A percentile compares a stretch with the other conserved stretches of the same genome.
Conservation (phyloP, 1,140 invertebrate genomes). For the Heliconius hewitsoni region DNA sequence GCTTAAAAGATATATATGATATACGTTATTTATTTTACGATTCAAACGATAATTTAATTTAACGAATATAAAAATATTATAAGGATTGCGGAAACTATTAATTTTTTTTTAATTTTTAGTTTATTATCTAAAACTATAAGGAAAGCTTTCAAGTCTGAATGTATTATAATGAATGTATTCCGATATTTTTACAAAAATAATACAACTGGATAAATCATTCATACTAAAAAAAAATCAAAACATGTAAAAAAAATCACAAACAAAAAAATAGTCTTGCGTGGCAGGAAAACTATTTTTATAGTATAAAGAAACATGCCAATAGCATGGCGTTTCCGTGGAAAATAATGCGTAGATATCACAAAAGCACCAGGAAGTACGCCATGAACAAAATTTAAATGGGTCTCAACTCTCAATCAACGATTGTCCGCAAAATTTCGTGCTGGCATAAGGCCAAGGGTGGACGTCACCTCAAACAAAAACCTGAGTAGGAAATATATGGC, state of each 20-base stretch:
- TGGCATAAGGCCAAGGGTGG: slow-evolving; percentile 49
- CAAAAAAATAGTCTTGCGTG: background rate
- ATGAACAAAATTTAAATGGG: slow-evolving; percentile 34
- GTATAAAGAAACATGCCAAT: background rate
- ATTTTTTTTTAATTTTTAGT: no score
- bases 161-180: no score
- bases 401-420: slow-evolving; percentile 27
- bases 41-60: no score
- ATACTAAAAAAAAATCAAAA: no score
- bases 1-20: no score
- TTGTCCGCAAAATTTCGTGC: slow-evolving; percentile 34
- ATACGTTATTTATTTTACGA: no score
- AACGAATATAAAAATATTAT: no score
- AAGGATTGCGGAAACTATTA: no score
- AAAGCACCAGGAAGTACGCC: slow-evolving; percentile 25
- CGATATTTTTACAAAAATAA: no score
- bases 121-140: no score
- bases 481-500: slow-evolving; percentile 56
- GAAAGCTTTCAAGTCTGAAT: no score
- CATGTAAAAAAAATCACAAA: background rate
- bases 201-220: no score
- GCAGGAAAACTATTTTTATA: background rate
- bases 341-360: slow-evolving; percentile 20
- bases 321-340: background rate
- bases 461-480: slow-evolving; percentile 47